Evolutionary conservation across 2,113 vertebrate species (phyloP).

Genomic region (Nycticorax nycticorax): DNA sequence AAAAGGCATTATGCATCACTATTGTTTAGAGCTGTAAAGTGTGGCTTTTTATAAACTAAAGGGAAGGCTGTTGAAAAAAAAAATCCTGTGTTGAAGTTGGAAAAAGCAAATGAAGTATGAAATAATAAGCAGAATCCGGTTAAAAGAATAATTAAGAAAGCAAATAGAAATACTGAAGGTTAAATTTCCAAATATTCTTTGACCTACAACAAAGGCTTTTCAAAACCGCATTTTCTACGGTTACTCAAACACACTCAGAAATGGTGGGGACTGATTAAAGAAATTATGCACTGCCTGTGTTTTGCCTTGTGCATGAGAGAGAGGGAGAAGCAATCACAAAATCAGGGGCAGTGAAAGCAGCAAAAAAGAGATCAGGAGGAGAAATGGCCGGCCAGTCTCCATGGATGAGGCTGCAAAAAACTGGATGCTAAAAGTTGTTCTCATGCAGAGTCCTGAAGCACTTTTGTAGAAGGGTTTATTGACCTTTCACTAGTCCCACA

Average conservation of each 20-base stretch:
- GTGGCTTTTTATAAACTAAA: background rate
- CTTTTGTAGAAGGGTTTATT: background rate
- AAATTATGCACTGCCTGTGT: rapidly evolving
- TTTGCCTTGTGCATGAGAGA: background rate
- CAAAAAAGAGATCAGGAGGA: background rate
- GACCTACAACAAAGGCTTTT: background rate
- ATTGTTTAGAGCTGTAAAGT: background rate
- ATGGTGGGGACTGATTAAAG: background rate
- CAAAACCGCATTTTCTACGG: background rate
- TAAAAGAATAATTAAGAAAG: background rate
- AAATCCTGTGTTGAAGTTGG: background rate
- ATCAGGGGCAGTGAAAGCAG: background rate
- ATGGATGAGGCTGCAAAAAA: background rate
- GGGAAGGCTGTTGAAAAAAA: background rate
- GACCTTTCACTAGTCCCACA: constrained; percentile 11
- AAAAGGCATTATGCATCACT: background rate
- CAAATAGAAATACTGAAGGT: background rate
- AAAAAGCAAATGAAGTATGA: background rate
- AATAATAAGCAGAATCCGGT: background rate
- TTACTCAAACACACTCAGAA: background rate
- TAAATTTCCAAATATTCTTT: background rate
- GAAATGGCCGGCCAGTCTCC: background rate
- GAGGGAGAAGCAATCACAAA: background rate
- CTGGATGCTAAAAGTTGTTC: background rate
- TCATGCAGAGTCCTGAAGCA: background rate